Evolutionary conservation across 2,888 invertebrate genomes (phyloP).

Genomic region (Cephus runcator): DNA sequence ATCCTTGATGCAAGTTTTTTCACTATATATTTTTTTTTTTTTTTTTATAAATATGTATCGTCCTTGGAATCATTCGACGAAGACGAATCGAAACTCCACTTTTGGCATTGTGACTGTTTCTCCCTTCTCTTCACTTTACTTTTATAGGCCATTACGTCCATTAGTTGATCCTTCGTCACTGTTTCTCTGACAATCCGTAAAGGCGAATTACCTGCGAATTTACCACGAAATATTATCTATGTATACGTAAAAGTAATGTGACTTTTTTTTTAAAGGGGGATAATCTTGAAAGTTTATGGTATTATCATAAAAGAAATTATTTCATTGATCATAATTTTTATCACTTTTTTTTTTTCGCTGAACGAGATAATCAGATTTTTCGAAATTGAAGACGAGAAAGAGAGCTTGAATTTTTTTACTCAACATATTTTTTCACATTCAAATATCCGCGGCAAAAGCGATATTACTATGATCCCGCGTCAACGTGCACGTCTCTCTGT

Average conservation of each 20-base stretch:
- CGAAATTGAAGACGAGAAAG: neutral
- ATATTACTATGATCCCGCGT: neutral
- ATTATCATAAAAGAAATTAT: neutral
- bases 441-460: neutral
- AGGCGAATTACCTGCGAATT: no score
- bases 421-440: neutral
- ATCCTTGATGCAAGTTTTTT: neutral
- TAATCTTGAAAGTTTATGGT: neutral
- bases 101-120: neutral
- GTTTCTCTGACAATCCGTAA: neutral
- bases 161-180: neutral
- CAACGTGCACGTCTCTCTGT: neutral
- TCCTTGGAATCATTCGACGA: no score
- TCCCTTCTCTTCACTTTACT: constrained; percentile 3
- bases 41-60: no score
- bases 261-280: no score
- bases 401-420: neutral
- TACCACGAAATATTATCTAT: no score
- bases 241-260: no score
- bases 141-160: neutral
- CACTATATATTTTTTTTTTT: no score
- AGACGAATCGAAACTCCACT: no score
- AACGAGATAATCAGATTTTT: neutral
- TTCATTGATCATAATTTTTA: neutral
- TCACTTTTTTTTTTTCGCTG: no score